phyloP scores from a whole-genome alignment of 2,113 vertebrate genomes.

The Cygnus buccinator region DNA sequence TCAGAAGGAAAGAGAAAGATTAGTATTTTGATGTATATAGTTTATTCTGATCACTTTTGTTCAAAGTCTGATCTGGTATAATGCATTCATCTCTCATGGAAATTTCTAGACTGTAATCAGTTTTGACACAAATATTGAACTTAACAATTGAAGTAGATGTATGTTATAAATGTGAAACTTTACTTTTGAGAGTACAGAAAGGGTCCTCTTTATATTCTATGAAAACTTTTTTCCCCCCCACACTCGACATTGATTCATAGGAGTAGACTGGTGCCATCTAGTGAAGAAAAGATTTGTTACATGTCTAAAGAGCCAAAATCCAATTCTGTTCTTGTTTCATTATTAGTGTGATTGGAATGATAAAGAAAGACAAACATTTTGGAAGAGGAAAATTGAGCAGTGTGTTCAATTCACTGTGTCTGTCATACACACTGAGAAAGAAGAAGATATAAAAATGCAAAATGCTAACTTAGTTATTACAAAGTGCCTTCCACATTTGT shows the following conservation, averaged over 20 bases:
- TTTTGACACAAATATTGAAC: not conserved
- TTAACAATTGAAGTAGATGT: not conserved
- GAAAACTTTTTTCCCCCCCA: not conserved
- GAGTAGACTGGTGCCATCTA: conserved; percentile 19
- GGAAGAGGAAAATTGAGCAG: not conserved
- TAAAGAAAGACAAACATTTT: not conserved
- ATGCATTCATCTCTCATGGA: not conserved
- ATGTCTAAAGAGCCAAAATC: not conserved
- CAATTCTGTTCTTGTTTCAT: not conserved
- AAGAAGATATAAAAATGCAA: not conserved
- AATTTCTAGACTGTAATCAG: not conserved
- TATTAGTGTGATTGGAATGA: not conserved
- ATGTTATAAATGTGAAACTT: not conserved
- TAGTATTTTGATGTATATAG: not conserved
- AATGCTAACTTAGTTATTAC: not conserved
- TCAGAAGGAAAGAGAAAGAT: not conserved
- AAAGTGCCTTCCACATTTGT: not conserved
- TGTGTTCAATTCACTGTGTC: not conserved
- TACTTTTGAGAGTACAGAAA: not conserved
- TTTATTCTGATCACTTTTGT: not conserved
- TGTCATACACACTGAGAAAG: not conserved
- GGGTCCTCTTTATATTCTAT: not conserved
- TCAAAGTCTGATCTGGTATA: not conserved
- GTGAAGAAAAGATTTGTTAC: conserved; percentile 4
- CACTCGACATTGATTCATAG: not conserved